Base-by-base conservation (phyloP, 2,113 vertebrate genomes). In the Garra rufa region DNA sequence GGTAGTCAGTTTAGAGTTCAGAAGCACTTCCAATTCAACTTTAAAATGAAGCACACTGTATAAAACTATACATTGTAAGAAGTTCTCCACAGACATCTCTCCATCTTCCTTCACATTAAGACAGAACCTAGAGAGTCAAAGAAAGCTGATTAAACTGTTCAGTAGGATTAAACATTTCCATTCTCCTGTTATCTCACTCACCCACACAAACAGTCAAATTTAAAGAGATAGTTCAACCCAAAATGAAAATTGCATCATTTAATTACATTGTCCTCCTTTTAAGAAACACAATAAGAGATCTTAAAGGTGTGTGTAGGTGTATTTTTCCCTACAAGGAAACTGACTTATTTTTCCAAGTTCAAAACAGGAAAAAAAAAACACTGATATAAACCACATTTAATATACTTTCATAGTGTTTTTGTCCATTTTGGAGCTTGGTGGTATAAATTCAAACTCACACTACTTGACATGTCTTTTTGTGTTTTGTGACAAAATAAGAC, bases 141-240 rank as follows among this genome's bases (percentile, higher is more conserved):
- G 34, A 65, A 80, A 80, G 21, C 24, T 11, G 57, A 61, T 80
- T 80, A 65, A 65, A 65, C n/a, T 48, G 41, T 65, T 65, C 77
- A 80, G 77, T 30, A 80, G 77, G 77, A 80, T 80, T 61, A 80
- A 80, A 80, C 15, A 28, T 73, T 46, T 73, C 11, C 6, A 0
- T 26, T 73, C 69, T 6, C 41, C 41, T 24, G 44, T 41, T 71
- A 38, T 24, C 21, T 69, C 65, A 0, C 63, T 38, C 17, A 1
- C 17, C 10, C 17, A 19, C 30, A 17, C 30, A 67, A 4, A 67
- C 2, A 69, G 34, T 69, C 9, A 69, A 41, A 44, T 73, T n/a
- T 70, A 70, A 70, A 70, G 9, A 10, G 9, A n/a, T n/a, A n/a
- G 38, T 44, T 71, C 10, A 43, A 38, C 21, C 10, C 10, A 70